Conservation (phyloP, 2,113 vertebrate genomes). For the Zapus hudsonius region DNA sequence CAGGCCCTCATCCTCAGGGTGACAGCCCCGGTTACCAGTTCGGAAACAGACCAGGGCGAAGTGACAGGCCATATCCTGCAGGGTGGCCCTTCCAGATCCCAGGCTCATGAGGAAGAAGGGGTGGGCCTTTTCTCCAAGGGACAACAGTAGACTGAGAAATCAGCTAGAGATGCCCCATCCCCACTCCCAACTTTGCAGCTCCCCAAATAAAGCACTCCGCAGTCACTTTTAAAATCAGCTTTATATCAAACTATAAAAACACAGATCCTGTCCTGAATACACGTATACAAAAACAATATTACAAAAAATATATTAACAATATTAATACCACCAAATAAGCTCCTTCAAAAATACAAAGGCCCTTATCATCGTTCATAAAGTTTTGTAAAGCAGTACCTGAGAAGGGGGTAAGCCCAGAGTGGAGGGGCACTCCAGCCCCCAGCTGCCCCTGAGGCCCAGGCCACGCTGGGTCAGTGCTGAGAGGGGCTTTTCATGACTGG, state of each 20-base stretch:
- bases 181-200: not conserved
- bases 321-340: not conserved
- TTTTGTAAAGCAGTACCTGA: constrained; percentile 2
- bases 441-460: rapidly evolving
- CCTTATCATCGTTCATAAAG: not conserved
- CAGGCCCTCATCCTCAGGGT: not conserved
- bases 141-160: not conserved
- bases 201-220: constrained; percentile 26
- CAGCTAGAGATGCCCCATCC: rapidly evolving
- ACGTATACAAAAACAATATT: constrained; percentile 44
- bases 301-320: constrained; percentile 38
- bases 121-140: not conserved
- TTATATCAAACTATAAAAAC: constrained; percentile 60
- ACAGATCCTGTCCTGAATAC: not conserved
- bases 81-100: not conserved
- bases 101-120: not conserved
- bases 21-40: not conserved
- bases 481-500: not conserved
- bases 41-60: not conserved
- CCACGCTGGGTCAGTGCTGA: rapidly evolving
- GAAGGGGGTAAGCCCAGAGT: not conserved
- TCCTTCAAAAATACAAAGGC: not conserved
- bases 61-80: not conserved
- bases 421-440: rapidly evolving
- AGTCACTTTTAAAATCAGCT: constrained; percentile 23